A percentile compares a stretch with the other conserved stretches of the same genome.
Evolutionary conservation across 1,140 invertebrate genomes (phyloP).

Genomic region (Pteromalus puparum): DNA sequence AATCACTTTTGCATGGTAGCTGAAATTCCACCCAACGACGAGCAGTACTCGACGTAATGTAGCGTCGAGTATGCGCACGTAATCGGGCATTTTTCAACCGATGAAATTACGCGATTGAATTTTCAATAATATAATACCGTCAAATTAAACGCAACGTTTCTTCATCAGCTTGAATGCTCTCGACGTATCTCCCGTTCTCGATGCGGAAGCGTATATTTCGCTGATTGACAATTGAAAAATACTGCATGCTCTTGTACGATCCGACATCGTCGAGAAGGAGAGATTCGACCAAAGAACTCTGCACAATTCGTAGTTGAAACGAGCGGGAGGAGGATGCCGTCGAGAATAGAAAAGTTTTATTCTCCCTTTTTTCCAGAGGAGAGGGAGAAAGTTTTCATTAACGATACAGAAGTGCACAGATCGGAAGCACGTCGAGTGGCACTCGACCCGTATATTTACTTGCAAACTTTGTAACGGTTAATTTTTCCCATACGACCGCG

Average conservation of each 20-base stretch:
- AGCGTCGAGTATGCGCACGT: too few relatives aligned
- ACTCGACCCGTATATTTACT: background rate
- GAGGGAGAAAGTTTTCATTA: too few relatives aligned
- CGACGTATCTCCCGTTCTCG: background rate
- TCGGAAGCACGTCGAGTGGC: background rate
- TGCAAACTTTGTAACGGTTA: too few relatives aligned
- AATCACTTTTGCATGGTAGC: background rate
- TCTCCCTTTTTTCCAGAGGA: background rate
- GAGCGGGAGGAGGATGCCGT: background rate
- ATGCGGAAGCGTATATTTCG: too few relatives aligned
- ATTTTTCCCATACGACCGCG: background rate
- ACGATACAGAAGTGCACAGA: too few relatives aligned
- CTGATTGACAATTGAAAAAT: too few relatives aligned
- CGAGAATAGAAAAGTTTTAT: conserved; percentile 25
- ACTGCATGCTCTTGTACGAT: background rate
- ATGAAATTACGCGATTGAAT: background rate
- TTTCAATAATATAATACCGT: background rate
- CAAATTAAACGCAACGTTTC: background rate
- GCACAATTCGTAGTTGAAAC: too few relatives aligned
- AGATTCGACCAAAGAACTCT: too few relatives aligned
- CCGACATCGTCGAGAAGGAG: background rate
- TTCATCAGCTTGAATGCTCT: background rate
- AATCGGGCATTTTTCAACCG: background rate
- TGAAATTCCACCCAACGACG: background rate
- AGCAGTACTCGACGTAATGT: background rate